Conservation (phyloP, 2,113 vertebrate genomes). For the Holacanthus passer region DNA sequence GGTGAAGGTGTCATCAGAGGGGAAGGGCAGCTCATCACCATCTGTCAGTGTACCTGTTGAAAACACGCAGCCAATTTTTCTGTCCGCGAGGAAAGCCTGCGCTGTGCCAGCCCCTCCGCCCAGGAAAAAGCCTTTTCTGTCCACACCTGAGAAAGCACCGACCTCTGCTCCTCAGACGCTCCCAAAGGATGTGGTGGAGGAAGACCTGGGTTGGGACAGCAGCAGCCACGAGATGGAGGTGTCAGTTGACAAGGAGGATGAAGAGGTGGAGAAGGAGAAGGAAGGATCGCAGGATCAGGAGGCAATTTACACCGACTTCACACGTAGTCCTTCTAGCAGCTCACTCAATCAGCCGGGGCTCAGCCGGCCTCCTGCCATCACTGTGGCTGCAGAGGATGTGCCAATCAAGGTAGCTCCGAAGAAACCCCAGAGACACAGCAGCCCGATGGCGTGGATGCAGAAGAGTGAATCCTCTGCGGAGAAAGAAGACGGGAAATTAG, state of each 20-base stretch:
- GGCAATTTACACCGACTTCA: slow-evolving; percentile 67
- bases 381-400: slow-evolving; percentile 73
- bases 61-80: slow-evolving; percentile 5
- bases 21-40: slow-evolving; percentile 65
- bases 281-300: slow-evolving; percentile 61
- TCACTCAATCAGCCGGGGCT: slow-evolving; percentile 82
- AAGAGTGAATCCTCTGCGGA: slow-evolving; percentile 26
- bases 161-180: slow-evolving; percentile 24
- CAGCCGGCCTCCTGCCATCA: slow-evolving; percentile 33
- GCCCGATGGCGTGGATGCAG: slow-evolving; percentile 65
- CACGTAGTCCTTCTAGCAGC: slow-evolving; percentile 79
- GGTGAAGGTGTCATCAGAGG: slow-evolving; percentile 60
- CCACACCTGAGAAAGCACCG: slow-evolving; percentile 46
- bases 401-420: slow-evolving; percentile 83
- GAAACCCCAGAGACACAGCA: slow-evolving; percentile 89
- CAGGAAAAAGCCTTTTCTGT: slow-evolving; percentile 71
- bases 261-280: slow-evolving; percentile 37
- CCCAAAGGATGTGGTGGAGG: slow-evolving; percentile 55
- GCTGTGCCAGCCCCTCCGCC: slow-evolving; percentile 69
- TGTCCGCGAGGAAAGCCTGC: slow-evolving; percentile 43
- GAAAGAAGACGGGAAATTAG: slow-evolving; percentile 10
- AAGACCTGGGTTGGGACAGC: slow-evolving; percentile 60
- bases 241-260: slow-evolving; percentile 58
- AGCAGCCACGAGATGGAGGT: slow-evolving; percentile 55
- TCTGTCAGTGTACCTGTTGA: slow-evolving; percentile 61